Base-by-base conservation (phyloP, 2,888 invertebrate species). In the Apodemia mormo region DNA sequence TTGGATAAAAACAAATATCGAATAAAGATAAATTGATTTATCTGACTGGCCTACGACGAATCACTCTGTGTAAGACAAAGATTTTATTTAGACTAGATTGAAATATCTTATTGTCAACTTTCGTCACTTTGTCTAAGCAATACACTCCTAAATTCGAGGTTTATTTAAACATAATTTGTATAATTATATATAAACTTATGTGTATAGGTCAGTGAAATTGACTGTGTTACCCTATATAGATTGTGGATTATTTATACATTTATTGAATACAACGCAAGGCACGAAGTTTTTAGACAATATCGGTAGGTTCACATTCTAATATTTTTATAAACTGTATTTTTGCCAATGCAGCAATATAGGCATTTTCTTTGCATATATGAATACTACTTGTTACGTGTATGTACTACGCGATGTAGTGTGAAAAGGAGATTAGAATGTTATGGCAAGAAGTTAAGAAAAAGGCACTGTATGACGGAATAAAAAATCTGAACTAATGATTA, bases 191-290 rank as follows among this genome's bases (percentile, higher is more conserved):
- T 84, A 82, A 79, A 84, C 83, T 82, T 85, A 86, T 80, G 83
- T 79, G 77, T 84, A 86, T 84, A 90, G 86, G 88, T 89, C 88
- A 83, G 88, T 84, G 87, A 88, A 90, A 92, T 92, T 92, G 92
- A 92, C 92, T 85, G 85, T 81, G 79, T 87, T 88, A 86, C 89
- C 85, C 86, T 90, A 88, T 80, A 82, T 80, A 84, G 82, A 82
- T 85, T 85, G 84, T 82, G 83, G 81, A 82, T 86, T 81, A 78
- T 78, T 77, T 80, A 80, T 80, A 80, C 78, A 81, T 80, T 81
- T 82, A 83, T 84, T 86, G 86, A 87, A 88, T 88, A 89, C 84
- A 89, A 90, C 88, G 82, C 89, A 92, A 92, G 92, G 92, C 92
- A 92, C 92, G 85, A 87, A 81, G 82, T 88, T 83, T 81, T 80